Evolutionary conservation across 2,113 vertebrate genomes (phyloP).

Genomic region (Hyperopisus bebe): DNA sequence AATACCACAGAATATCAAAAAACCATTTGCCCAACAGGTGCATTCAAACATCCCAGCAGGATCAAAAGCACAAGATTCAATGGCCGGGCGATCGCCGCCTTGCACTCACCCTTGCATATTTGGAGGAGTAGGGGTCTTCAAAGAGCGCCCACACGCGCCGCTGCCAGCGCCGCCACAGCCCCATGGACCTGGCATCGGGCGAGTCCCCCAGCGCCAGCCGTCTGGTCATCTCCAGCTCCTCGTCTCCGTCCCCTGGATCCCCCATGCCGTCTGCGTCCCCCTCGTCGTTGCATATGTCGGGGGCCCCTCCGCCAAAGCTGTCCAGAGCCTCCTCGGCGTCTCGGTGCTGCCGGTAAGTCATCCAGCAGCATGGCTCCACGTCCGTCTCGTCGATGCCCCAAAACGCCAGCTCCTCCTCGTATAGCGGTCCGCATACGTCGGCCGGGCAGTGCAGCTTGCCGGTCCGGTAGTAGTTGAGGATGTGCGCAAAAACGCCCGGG

Average conservation of each 20-base stretch:
- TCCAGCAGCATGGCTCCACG: conserved; percentile 88
- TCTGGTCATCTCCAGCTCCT: conserved; percentile 82
- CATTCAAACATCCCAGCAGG: background rate
- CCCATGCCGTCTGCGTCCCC: conserved; percentile 65
- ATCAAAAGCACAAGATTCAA: background rate
- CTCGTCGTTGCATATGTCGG: conserved; percentile 64
- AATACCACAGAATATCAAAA: background rate
- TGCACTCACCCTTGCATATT: conserved; percentile 80
- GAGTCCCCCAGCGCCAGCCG: conserved; percentile 78
- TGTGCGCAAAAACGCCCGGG: conserved; percentile 82
- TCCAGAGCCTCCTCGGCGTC: conserved; percentile 86
- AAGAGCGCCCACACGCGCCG: conserved; percentile 82
- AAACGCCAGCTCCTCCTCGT: conserved; percentile 83
- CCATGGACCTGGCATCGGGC: conserved; percentile 67
- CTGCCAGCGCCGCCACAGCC: conserved; percentile 80
- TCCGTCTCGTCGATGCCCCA: conserved; percentile 90
- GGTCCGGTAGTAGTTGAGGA: conserved; percentile 84
- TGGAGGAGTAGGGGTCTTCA: conserved; percentile 86
- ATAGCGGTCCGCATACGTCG: conserved; percentile 81
- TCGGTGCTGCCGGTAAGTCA: conserved; percentile 84
- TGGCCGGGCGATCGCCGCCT: background rate
- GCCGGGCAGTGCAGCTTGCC: conserved; percentile 86
- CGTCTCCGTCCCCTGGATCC: conserved; percentile 75
- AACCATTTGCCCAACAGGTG: background rate
- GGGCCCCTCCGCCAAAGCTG: conserved; percentile 78